These are phyloP conservation scores for Crocodylus rhombifer DNA, from an alignment of 2,797 vertebrate species.

Conservation along the genomic window DNA sequence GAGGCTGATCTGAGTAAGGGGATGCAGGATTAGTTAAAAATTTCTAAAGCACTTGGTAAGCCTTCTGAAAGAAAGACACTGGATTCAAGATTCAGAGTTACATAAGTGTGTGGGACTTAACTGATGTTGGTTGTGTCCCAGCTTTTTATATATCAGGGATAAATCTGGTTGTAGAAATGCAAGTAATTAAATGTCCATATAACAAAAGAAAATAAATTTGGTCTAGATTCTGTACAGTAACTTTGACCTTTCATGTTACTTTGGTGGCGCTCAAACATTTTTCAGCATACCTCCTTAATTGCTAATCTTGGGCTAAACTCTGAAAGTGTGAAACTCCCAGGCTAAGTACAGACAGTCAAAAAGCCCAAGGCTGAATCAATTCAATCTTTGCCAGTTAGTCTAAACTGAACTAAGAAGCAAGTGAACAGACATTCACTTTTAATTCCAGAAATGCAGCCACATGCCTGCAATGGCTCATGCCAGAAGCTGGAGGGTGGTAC, in stretches of 20 bases:
- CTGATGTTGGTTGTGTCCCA: background rate
- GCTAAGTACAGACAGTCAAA: too few species aligned
- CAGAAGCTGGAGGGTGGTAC: too few species aligned
- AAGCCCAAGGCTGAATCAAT: too few species aligned
- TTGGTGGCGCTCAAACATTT: background rate
- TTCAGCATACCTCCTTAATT: background rate
- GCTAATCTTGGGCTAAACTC: background rate
- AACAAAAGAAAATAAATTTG: background rate
- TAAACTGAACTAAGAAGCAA: too few species aligned
- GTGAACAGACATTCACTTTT: too few species aligned
- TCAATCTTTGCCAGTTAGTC: too few species aligned
- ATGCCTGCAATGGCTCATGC: too few species aligned
- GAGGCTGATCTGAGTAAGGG: accelerated
- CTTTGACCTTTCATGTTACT: accelerated
- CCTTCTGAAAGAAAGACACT: accelerated
- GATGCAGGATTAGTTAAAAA: background rate
- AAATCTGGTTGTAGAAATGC: background rate
- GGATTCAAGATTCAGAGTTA: accelerated
- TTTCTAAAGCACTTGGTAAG: background rate
- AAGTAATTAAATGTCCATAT: background rate
- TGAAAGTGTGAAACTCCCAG: background rate
- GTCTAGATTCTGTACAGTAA: background rate
- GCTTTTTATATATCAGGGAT: accelerated
- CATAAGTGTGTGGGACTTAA: background rate
- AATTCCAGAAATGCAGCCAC: too few species aligned